Percentiles rank a stretch among this genome's conserved stretches.
phyloP scores from a whole-genome alignment of 2,888 invertebrate species.

The Lithophane ornitopus region DNA sequence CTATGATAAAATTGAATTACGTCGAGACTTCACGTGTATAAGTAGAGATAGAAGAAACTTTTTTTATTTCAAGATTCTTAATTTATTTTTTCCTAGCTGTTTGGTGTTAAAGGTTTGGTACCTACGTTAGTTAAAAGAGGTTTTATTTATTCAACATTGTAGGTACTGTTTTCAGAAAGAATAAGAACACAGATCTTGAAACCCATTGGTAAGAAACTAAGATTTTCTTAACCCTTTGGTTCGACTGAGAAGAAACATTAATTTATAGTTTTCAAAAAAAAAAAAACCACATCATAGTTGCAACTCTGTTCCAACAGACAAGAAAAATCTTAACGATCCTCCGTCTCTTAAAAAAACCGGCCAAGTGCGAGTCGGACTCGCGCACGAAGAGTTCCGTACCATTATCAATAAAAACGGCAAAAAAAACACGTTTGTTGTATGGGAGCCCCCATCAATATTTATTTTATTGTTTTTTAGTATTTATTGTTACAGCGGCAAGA shows the following conservation, averaged over 20 bases:
- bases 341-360: background rate
- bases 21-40: constrained; percentile 60
- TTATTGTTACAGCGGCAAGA: too few species aligned
- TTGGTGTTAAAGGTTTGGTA: constrained; percentile 18
- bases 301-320: background rate
- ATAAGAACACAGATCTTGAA: background rate
- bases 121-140: background rate
- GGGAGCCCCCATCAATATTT: too few species aligned
- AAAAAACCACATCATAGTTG: background rate
- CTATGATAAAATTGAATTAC: constrained; percentile 84
- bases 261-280: too few species aligned
- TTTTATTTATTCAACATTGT: background rate
- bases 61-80: background rate
- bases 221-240: background rate
- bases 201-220: background rate
- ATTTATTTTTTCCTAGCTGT: background rate
- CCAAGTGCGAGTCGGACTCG: too few species aligned
- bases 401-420: too few species aligned
- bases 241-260: background rate
- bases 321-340: too few species aligned
- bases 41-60: constrained; percentile 59
- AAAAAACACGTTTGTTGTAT: too few species aligned
- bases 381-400: too few species aligned
- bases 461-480: too few species aligned
- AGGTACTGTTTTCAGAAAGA: background rate